phyloP scores from a whole-genome alignment of 2,888 invertebrate species.

The Lumbricus terrestris region DNA sequence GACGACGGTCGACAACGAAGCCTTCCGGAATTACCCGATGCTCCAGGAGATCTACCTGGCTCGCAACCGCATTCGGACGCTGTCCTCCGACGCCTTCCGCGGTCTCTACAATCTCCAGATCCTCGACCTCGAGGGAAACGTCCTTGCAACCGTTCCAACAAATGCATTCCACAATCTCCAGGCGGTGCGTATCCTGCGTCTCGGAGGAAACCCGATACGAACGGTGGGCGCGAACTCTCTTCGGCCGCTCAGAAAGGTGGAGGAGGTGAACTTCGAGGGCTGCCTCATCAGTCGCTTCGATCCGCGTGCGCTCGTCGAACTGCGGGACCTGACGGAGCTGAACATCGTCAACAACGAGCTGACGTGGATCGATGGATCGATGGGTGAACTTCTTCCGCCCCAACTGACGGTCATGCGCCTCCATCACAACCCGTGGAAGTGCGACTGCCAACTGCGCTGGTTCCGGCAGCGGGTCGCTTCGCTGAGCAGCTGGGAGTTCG shows the following conservation, averaged over 20 bases:
- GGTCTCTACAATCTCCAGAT: constrained; percentile 35
- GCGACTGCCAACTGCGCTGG: constrained; percentile 40
- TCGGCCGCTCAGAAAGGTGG: constrained; percentile 29
- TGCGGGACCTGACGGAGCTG: constrained; percentile 33
- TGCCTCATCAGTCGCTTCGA: constrained; percentile 33
- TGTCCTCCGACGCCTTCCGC: constrained; percentile 37
- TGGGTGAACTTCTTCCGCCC: constrained; percentile 27
- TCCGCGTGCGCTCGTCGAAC: constrained; percentile 31
- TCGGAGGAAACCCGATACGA: constrained; percentile 35
- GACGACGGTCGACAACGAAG: constrained; percentile 28
- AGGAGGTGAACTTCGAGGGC: constrained; percentile 38
- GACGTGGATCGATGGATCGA: constrained; percentile 20
- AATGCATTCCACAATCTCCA: constrained; percentile 30
- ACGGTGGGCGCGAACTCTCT: constrained; percentile 30
- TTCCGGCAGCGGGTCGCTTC: constrained; percentile 32
- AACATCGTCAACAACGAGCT: constrained; percentile 39
- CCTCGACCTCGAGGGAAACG: constrained; percentile 35
- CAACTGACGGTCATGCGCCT: constrained; percentile 33
- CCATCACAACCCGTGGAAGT: constrained; percentile 38
- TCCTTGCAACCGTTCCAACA: constrained; percentile 29
- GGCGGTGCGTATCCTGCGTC: constrained; percentile 29
- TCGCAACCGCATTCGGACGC: constrained; percentile 33
- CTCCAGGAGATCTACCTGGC: constrained; percentile 36
- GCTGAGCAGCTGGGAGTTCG: constrained; percentile 33
- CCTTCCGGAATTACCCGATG: constrained; percentile 34